Percentiles rank a stretch among this genome's conserved stretches.
Evolutionary conservation across 1,140 invertebrate species (phyloP).

Genomic region (Daktulosphaira vitifoliae): DNA sequence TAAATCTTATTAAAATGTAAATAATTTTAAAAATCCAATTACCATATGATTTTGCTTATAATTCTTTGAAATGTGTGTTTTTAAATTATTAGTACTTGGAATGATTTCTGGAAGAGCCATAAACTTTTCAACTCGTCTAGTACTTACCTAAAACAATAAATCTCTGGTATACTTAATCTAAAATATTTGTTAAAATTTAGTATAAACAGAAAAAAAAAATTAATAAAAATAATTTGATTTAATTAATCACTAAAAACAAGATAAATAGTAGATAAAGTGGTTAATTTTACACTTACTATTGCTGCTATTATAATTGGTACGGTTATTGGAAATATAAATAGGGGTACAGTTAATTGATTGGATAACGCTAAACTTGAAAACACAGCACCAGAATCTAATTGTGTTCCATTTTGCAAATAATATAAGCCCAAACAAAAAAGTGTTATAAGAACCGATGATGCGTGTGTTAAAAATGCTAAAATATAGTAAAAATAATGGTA

Average conservation of each 20-base stretch:
- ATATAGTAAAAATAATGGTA: constrained; percentile 38
- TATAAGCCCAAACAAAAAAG: constrained; percentile 62
- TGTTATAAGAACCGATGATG: constrained; percentile 60
- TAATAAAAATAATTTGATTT: no score
- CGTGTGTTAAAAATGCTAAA: constrained; percentile 63
- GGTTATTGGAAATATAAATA: constrained; percentile 69
- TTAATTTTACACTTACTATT: constrained; percentile 58
- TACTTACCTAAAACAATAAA: constrained; percentile 52
- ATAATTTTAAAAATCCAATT: background rate
- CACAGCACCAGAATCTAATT: constrained; percentile 58
- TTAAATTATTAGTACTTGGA: constrained; percentile 9
- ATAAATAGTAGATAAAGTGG: no score
- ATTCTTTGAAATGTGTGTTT: background rate
- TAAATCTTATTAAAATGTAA: background rate
- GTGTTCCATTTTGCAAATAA: constrained; percentile 49
- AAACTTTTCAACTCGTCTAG: constrained; percentile 57
- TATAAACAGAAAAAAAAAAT: no score
- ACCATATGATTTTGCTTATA: constrained; percentile 13
- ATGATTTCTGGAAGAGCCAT: constrained; percentile 54
- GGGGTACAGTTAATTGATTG: constrained; percentile 67
- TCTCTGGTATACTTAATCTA: background rate
- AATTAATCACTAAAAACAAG: no score
- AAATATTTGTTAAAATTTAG: background rate
- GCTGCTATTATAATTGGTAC: constrained; percentile 68
- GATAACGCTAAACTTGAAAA: constrained; percentile 70